Percentiles rank a stretch among this genome's conserved stretches.
Evolutionary conservation across 2,888 invertebrate genomes (phyloP).

Genomic region (Drosophila picticornis): DNA sequence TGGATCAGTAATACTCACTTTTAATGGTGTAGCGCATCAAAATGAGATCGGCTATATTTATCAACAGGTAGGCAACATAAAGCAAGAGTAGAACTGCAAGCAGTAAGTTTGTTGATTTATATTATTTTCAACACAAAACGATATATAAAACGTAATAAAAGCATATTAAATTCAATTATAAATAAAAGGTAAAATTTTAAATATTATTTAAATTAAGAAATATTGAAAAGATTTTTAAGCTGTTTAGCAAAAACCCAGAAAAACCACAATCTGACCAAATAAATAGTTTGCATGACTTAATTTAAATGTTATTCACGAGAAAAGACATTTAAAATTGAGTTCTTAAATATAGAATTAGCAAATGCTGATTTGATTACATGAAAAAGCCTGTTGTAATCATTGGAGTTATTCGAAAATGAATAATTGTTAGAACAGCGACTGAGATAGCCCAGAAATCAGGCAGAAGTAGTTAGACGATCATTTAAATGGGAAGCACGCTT

Average conservation of each 20-base stretch:
- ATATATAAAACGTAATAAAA: not conserved
- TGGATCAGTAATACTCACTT: conserved; percentile 39
- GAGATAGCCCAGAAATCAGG: no score
- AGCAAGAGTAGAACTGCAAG: conserved; percentile 31
- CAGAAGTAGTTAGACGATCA: no score
- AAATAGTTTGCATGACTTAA: not conserved
- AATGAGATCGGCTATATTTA: conserved; percentile 49
- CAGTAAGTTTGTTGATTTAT: no score
- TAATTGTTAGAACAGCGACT: not conserved
- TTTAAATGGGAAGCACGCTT: no score
- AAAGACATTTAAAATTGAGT: not conserved
- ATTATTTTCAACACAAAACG: not conserved
- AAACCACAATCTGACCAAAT: not conserved
- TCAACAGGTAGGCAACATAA: conserved; percentile 38
- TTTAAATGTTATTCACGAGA: no score
- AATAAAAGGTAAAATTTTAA: not conserved
- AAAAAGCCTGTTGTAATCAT: not conserved
- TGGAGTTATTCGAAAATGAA: not conserved
- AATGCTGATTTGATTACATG: accelerated
- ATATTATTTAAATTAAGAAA: not conserved
- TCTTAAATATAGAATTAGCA: not conserved
- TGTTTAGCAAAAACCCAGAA: accelerated
- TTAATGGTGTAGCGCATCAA: conserved; percentile 32
- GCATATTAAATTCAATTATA: not conserved
- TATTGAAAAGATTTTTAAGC: not conserved